Percentiles rank a stretch among this genome's conserved stretches.
Conservation (phyloP, 2,113 vertebrate genomes). For the Chaenogobius annularis region DNA sequence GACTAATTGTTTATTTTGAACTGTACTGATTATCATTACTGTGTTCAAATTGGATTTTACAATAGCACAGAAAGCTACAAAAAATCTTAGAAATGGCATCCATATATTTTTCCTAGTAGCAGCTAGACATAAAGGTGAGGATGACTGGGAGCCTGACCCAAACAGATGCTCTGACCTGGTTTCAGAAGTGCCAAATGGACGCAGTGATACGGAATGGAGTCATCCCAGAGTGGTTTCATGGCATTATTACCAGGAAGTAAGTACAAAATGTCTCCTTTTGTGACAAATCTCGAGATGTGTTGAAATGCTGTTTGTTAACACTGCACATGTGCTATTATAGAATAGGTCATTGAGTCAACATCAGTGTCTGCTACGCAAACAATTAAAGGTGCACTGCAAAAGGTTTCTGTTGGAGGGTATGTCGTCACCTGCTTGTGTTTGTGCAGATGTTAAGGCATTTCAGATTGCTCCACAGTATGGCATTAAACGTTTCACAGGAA, state of each 20-base stretch:
- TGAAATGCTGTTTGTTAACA: not conserved
- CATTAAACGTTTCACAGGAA: too few species aligned
- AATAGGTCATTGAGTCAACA: not conserved
- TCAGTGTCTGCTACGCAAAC: not conserved
- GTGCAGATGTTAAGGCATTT: too few species aligned
- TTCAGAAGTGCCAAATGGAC: slow-evolving; percentile 69
- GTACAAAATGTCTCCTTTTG: slow-evolving; percentile 14
- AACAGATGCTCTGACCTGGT: slow-evolving; percentile 67
- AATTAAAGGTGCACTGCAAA: not conserved
- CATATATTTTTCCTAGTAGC: not conserved
- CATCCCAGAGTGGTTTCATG: slow-evolving; percentile 84
- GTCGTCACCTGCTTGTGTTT: too few species aligned
- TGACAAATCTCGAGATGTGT: not conserved
- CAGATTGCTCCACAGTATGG: too few species aligned
- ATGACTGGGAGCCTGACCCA: slow-evolving; percentile 54
- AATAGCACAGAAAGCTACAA: not conserved
- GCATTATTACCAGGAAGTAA: slow-evolving; percentile 83
- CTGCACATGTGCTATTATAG: not conserved
- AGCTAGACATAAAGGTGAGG: not conserved
- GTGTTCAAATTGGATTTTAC: not conserved
- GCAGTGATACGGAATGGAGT: slow-evolving; percentile 61
- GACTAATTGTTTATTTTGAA: not conserved
- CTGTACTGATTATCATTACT: not conserved
- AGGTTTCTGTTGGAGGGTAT: not conserved
- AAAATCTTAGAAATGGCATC: not conserved